Base-by-base conservation (phyloP, 2,113 vertebrate species). In the Tetraodon nigroviridis region DNA sequence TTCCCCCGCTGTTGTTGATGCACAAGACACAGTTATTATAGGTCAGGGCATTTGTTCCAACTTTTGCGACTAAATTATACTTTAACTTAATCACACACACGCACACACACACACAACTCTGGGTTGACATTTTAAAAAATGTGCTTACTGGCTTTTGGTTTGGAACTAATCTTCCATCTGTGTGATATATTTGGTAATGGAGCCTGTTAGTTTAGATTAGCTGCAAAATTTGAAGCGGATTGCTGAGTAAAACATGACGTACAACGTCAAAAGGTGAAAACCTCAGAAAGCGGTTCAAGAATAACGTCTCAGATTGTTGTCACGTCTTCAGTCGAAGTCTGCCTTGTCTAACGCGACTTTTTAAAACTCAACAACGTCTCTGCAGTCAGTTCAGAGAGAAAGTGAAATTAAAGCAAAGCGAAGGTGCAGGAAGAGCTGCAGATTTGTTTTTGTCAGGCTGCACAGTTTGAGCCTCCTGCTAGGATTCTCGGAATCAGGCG, bases 1-100 rank as follows among this genome's bases (percentile, higher is more conserved):
- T 59, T 21, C 48, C 47, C 73, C 53, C 18, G 24, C 76, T 66
- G 55, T 61, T 56, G 44, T 48, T 29, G 47, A 50, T 24, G 16
- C 60, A 52, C 42, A 55, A 56, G 52, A 29, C 4, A 49, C 32
- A 65, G 32, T 37, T 37, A 37, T 56, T 20, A 16, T 54, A 56
- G 51, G 32, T 51, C 21, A 4, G 55, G 58, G 54, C 63, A 62
- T 60, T 58, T 50, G 18, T 58, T 57, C 46, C 41, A 58, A 24
- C 57, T 50, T 44, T 64, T 44, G 53, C 64, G 27, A 24, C 56
- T 68, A 27, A 11, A n/a, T 45, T 51, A 41, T 21, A 24, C 27
- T 54, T 27, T 45, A 47, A 18, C 14, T 44, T 44, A 44, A 44
- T 44, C 42, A 48, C 46, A 48, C 6, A 48, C 17, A 44, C 11